Percentiles rank a stretch among this genome's conserved stretches.
Conservation (phyloP, 2,113 vertebrate genomes). For the Sitta europaea region DNA sequence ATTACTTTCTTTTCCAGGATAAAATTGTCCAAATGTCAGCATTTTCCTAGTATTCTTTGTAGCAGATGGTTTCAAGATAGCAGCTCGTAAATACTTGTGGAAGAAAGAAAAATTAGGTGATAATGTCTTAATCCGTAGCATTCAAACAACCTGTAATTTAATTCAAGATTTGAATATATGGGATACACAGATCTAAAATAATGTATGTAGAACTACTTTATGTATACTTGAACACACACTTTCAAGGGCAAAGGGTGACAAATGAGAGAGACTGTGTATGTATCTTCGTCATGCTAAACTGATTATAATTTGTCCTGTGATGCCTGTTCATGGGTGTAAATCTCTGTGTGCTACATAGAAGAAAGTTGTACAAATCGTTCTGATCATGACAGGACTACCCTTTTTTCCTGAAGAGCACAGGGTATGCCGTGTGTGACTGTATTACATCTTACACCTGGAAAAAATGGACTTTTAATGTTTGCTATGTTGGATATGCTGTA, state of each 20-base stretch:
- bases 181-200: not conserved
- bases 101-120: not conserved
- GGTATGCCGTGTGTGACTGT: not conserved
- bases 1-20: not conserved
- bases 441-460: not conserved
- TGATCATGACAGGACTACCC: not conserved
- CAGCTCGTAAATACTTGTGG: not conserved
- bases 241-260: not conserved
- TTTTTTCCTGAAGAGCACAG: not conserved
- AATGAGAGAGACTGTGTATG: not conserved
- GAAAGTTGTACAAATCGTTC: not conserved
- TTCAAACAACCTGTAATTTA: not conserved
- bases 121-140: not conserved
- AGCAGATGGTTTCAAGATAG: not conserved
- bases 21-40: not conserved
- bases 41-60: not conserved
- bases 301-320: not conserved
- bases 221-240: not conserved
- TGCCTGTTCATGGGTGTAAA: not conserved
- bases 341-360: not conserved
- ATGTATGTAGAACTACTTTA: accelerated
- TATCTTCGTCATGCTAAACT: not conserved
- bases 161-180: not conserved
- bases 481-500: not conserved
- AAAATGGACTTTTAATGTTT: not conserved